Percentiles rank a stretch among this genome's conserved stretches.
Conservation (phyloP, 2,113 vertebrate species). For the Sander lucioperca region DNA sequence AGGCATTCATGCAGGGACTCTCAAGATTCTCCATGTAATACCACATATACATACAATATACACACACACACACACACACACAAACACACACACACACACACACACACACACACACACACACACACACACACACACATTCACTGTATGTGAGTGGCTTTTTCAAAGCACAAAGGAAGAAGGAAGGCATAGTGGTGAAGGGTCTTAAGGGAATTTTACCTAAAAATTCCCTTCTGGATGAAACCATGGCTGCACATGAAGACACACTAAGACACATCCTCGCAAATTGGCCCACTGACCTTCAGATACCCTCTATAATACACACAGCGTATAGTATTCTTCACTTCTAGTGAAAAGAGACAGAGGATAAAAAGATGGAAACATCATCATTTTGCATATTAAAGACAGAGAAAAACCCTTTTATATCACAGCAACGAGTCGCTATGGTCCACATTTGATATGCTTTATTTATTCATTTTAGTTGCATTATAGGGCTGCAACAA, state of each 20-base stretch:
- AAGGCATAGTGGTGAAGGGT: slow-evolving; percentile 26
- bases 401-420: background rate
- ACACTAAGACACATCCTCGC: slow-evolving; percentile 42
- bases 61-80: background rate
- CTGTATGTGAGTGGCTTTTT: slow-evolving; percentile 10
- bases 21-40: slow-evolving; percentile 52
- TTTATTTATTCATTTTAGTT: background rate
- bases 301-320: slow-evolving; percentile 54
- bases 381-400: background rate
- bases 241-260: slow-evolving; percentile 45
- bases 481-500: too few species aligned
- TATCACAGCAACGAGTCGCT: background rate
- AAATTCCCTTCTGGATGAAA: slow-evolving; percentile 55
- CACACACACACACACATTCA: background rate
- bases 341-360: slow-evolving; percentile 20
- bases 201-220: slow-evolving; percentile 42
- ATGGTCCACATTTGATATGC: background rate
- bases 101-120: background rate
- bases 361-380: slow-evolving; percentile 6
- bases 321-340: slow-evolving; percentile 42
- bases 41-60: background rate
- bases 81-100: background rate
- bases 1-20: slow-evolving; percentile 69
- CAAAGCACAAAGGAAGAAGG: slow-evolving; percentile 27
- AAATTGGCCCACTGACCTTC: slow-evolving; percentile 76